phyloP scores from a whole-genome alignment of 2,888 invertebrate species.

The Pollenia griseotomentosa region DNA sequence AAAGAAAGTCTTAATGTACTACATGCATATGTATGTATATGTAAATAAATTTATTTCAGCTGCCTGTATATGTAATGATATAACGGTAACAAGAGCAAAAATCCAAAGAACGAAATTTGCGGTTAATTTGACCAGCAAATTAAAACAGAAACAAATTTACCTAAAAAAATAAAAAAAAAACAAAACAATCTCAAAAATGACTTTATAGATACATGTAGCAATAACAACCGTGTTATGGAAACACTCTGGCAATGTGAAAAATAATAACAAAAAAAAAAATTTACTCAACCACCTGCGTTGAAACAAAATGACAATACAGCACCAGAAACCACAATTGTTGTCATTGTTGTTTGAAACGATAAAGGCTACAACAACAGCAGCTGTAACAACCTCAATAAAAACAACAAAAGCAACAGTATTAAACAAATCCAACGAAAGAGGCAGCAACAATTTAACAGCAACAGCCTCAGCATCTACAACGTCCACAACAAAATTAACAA shows the following conservation, averaged over 20 bases:
- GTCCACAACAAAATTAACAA: slow-evolving; percentile 65
- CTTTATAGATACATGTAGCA: slow-evolving; percentile 20
- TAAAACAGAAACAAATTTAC: slow-evolving; percentile 49
- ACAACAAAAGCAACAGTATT: slow-evolving; percentile 49
- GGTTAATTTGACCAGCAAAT: slow-evolving; percentile 52
- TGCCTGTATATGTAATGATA: not conserved
- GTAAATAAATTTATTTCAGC: too few species aligned
- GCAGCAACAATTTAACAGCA: slow-evolving; percentile 36
- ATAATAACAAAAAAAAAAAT: not conserved
- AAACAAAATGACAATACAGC: slow-evolving; percentile 61
- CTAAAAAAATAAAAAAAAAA: slow-evolving; percentile 23
- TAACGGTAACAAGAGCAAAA: not conserved
- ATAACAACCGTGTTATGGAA: not conserved
- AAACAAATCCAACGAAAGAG: slow-evolving; percentile 41
- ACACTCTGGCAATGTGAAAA: slow-evolving; percentile 15
- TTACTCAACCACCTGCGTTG: not conserved
- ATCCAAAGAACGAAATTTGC: slow-evolving; percentile 43
- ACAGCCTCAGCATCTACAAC: slow-evolving; percentile 61
- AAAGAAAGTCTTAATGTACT: not conserved
- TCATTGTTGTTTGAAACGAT: slow-evolving; percentile 58
- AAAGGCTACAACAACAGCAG: slow-evolving; percentile 53
- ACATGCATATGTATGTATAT: not conserved
- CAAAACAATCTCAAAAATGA: slow-evolving; percentile 38
- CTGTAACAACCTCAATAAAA: slow-evolving; percentile 50
- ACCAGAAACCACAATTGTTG: slow-evolving; percentile 60